Base-by-base conservation (phyloP, 2,888 invertebrate species). In the Machimus atricapillus region DNA sequence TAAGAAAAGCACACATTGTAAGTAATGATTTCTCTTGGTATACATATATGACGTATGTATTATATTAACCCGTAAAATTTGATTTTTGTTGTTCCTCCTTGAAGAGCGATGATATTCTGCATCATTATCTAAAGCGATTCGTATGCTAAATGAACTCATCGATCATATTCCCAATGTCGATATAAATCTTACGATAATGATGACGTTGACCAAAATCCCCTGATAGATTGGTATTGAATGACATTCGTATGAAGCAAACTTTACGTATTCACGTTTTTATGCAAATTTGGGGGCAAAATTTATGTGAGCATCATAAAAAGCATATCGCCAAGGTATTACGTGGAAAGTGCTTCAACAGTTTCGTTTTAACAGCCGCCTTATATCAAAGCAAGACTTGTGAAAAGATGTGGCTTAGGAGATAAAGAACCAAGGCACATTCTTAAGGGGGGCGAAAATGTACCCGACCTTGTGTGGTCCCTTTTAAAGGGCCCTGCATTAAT, bases 181-280 rank as follows among this genome's bases (percentile, higher is more conserved):
- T 31, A 81, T 81, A 81, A 81, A 81, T 81, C 81, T 81, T 56
- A 81, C 52, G 56, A 81, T 81, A 56, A 81, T 81, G 81, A 81
- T 81, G 81, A 81, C 81, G 81, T 81, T 81, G 81, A 81, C 81
- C 81, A 81, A 81, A 79, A 81, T 81, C 81, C 81, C 43, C 81
- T 81, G 81, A 81, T 81, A 81, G 81, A 81, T 81, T 52, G 81
- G 56, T 31, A 31, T 46, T 52, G 34, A 81, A 81, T 81, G 81
- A 31, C 56, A 81, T 81, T 56, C 56, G 34, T 52, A 34, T n/a
- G 81, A 52, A 27, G 81, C n/a, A 4, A 81, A 81, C 31, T 81
- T 52, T 31, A 52, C 81, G 52, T 52, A 52, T 81, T 81, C 43
- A 27, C 79, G 81, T 81, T 81, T 81, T 56, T 81, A 81, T 81